These are phyloP conservation scores for Melanocharis versteri DNA, from an alignment of 2,113 vertebrate genomes.

Conservation along the genomic window DNA sequence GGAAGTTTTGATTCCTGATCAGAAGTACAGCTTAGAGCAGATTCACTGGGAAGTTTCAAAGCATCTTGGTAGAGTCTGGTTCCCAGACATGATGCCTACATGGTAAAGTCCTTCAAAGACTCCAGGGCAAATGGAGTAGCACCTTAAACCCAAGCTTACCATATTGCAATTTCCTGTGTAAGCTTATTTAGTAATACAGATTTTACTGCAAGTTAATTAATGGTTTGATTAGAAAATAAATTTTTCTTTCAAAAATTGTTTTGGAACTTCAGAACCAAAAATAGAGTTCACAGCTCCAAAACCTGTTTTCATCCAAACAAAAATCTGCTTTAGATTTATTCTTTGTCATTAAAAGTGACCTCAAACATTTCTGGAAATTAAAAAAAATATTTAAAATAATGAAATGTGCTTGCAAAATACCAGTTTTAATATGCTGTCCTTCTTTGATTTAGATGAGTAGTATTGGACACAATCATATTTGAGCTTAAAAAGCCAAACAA, in stretches of 20 bases:
- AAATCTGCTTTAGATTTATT: constrained; percentile 8
- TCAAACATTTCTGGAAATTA: not conserved
- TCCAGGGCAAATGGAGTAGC: constrained; percentile 26
- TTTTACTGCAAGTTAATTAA: constrained; percentile 29
- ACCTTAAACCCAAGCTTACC: constrained; percentile 63
- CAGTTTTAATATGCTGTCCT: not conserved
- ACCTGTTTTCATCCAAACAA: not conserved
- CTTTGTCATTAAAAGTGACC: not conserved
- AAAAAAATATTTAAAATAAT: not conserved
- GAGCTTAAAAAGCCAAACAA: not conserved
- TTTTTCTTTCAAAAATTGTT: not conserved
- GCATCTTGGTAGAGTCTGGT: constrained; percentile 96
- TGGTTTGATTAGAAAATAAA: constrained; percentile 44
- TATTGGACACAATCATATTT: not conserved
- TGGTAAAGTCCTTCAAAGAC: constrained; percentile 76
- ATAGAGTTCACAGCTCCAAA: not conserved
- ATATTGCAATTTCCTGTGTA: constrained; percentile 34
- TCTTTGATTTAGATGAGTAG: not conserved
- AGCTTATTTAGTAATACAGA: constrained; percentile 43
- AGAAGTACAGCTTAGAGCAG: constrained; percentile 92
- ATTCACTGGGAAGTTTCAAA: constrained; percentile 99
- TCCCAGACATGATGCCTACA: constrained; percentile 98
- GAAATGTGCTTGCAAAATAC: not conserved
- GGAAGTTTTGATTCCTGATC: constrained; percentile 95
- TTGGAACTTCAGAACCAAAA: not conserved